Percentiles rank a stretch among this genome's conserved stretches.
phyloP scores from a whole-genome alignment of 2,888 invertebrate genomes.

The Anthrax anthrax region DNA sequence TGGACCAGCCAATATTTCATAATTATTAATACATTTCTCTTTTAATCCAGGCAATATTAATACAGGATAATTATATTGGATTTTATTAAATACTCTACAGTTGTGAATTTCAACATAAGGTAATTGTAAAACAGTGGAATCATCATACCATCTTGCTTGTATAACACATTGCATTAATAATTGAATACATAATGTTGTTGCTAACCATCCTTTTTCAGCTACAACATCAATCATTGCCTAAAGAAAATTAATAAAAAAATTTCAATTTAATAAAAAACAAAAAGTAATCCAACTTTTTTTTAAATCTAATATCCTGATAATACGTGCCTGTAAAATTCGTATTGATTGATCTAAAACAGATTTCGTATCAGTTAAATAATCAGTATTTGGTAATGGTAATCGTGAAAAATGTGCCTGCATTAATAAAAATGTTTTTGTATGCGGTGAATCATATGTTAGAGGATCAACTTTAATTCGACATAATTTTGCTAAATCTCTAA shows the following conservation, averaged over 20 bases:
- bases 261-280: not conserved
- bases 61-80: slow-evolving; percentile 27
- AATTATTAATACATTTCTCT: slow-evolving; percentile 36
- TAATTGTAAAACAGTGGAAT: slow-evolving; percentile 58
- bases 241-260: not conserved
- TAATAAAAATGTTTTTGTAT: slow-evolving; percentile 85
- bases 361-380: slow-evolving; percentile 92
- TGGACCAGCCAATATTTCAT: slow-evolving; percentile 44
- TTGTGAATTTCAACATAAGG: slow-evolving; percentile 59
- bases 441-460: slow-evolving; percentile 72
- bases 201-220: slow-evolving; percentile 82
- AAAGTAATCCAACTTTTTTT: too few species aligned
- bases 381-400: slow-evolving; percentile 68
- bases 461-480: slow-evolving; percentile 60
- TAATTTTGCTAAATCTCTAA: slow-evolving; percentile 62
- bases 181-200: slow-evolving; percentile 62
- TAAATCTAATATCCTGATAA: too few species aligned
- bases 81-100: slow-evolving; percentile 42
- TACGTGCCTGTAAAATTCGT: slow-evolving; percentile 83
- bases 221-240: slow-evolving; percentile 94
- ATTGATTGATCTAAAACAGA: slow-evolving; percentile 93
- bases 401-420: slow-evolving; percentile 91
- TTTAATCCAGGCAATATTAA: slow-evolving; percentile 27
- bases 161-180: slow-evolving; percentile 77
- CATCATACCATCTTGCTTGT: slow-evolving; percentile 78